Percentiles rank a stretch among this genome's conserved stretches.
phyloP scores from a whole-genome alignment of 2,797 vertebrate species.

The Sarcophilus harrisii region DNA sequence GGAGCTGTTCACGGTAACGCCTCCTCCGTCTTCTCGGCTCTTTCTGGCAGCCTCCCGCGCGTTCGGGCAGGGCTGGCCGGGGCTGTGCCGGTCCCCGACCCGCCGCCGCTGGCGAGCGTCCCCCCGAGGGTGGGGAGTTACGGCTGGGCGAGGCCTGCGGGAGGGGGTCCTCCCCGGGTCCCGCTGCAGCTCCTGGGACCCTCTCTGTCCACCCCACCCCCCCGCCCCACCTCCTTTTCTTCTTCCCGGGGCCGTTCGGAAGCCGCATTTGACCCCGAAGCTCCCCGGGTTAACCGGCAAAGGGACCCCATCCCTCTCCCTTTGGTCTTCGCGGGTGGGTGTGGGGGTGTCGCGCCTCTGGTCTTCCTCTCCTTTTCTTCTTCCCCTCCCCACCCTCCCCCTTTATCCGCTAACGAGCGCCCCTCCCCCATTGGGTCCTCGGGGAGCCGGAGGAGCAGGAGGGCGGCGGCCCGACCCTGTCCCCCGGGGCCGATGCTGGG shows the following conservation, averaged over 20 bases:
- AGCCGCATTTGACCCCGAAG: conserved; percentile 21
- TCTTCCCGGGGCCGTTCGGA: background rate
- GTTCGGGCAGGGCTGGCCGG: conserved; percentile 22
- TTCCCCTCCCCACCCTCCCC: background rate
- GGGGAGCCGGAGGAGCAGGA: background rate
- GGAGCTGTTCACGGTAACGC: conserved; percentile 68
- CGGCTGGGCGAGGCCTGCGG: conserved; percentile 58
- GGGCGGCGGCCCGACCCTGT: background rate
- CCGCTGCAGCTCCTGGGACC: background rate
- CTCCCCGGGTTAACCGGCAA: background rate
- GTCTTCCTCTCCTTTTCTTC: conserved; percentile 14
- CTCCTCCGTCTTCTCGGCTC: background rate
- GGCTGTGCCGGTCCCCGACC: conserved; percentile 43
- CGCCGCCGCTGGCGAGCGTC: background rate
- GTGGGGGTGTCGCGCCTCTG: conserved; percentile 44
- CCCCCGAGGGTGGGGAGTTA: background rate
- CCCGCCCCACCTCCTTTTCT: background rate
- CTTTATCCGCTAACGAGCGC: conserved; percentile 52
- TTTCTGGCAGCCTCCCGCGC: conserved; percentile 8
- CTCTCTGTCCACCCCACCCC: background rate
- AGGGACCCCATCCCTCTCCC: conserved; percentile 63
- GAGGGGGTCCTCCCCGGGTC: background rate
- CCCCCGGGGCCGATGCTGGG: background rate
- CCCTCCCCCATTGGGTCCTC: background rate
- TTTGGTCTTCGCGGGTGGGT: background rate